phyloP scores from a whole-genome alignment of 1,140 invertebrate species.

The Drosophila kurseongensis region DNA sequence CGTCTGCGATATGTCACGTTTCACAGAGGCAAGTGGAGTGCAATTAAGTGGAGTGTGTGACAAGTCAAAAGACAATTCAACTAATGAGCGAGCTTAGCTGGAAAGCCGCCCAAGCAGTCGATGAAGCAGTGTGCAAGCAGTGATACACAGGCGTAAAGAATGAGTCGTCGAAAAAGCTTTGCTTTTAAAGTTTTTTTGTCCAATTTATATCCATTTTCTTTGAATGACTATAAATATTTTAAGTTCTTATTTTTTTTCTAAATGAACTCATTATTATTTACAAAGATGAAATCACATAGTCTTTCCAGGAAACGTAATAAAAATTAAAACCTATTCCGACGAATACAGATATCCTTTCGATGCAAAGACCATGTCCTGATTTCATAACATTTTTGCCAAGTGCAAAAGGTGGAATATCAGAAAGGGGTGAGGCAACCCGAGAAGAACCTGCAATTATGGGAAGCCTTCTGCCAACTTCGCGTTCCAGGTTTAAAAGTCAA shows the following conservation, averaged over 20 bases:
- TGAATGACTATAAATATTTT: no score
- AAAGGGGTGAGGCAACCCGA: not conserved
- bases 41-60: slow-evolving; percentile 41
- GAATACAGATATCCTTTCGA: not conserved
- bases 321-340: no score
- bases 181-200: no score
- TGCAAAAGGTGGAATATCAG: slow-evolving; percentile 5
- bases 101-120: slow-evolving; percentile 14
- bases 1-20: slow-evolving; percentile 57
- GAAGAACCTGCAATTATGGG: slow-evolving; percentile 66
- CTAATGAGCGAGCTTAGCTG: slow-evolving; percentile 50
- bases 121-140: slow-evolving; percentile 9
- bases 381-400: slow-evolving; percentile 4
- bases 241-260: no score
- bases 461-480: slow-evolving; percentile 23
- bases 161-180: no score
- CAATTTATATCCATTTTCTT: no score
- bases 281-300: no score
- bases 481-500: slow-evolving; percentile 66
- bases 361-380: no score
- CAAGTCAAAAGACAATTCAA: slow-evolving; percentile 59
- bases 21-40: slow-evolving; percentile 23
- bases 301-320: no score
- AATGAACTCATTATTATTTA: no score
- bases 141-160: slow-evolving; percentile 7